These are phyloP conservation scores for Phenganax stokvisi DNA, from an alignment of 92 coral and sea anemone genomes.

Conservation along the genomic window DNA sequence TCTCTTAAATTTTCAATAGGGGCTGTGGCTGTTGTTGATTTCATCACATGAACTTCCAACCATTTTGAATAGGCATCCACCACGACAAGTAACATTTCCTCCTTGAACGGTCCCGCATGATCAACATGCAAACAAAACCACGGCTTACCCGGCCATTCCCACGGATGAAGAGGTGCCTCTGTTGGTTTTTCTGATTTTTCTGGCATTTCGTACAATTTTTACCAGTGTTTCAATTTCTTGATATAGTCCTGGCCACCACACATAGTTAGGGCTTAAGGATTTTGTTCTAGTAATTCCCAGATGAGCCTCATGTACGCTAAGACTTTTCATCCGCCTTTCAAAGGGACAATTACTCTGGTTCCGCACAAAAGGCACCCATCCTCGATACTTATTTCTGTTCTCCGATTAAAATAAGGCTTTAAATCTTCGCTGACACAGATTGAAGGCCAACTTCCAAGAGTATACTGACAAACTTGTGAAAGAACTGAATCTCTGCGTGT, in stretches of 20 bases:
- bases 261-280: conserved; percentile 45
- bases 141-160: no score
- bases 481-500: conserved; percentile 54
- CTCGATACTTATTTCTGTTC: conserved; percentile 48
- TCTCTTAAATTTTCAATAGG: conserved; percentile 52
- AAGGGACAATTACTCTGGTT: conserved; percentile 39
- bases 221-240: conserved; percentile 45
- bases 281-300: conserved; percentile 53
- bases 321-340: conserved; percentile 39
- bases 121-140: conserved; percentile 52
- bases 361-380: conserved; percentile 61
- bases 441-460: conserved; percentile 46
- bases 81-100: conserved; percentile 44
- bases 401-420: conserved; percentile 31
- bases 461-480: conserved; percentile 44
- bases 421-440: conserved; percentile 20
- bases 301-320: conserved; percentile 52
- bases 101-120: conserved; percentile 54
- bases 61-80: conserved; percentile 51
- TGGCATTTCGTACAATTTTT: conserved; percentile 53
- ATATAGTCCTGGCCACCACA: conserved; percentile 59
- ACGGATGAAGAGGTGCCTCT: conserved; percentile 47
- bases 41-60: no score
- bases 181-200: conserved; percentile 45
- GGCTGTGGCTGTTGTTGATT: no score